These are phyloP conservation scores for Hetaerina titia DNA, from an alignment of 2,888 invertebrate genomes.

Conservation along the genomic window DNA sequence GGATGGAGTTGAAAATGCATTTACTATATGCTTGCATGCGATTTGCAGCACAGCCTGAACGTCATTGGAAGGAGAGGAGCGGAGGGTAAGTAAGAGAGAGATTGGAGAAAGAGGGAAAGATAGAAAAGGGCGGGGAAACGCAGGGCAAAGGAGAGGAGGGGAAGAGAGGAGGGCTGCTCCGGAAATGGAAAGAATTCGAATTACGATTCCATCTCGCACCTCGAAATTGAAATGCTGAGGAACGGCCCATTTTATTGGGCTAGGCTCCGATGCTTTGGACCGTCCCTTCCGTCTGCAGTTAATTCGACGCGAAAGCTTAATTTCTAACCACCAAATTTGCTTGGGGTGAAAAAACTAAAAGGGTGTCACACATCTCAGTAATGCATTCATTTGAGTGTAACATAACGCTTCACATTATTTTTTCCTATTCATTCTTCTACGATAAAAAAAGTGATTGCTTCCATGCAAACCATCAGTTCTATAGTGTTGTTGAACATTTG, in stretches of 20 bases:
- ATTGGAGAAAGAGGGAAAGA: not conserved
- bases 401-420: too few species aligned
- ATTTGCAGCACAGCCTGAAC: too few species aligned
- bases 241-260: constrained; percentile 41
- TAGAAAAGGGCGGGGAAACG: not conserved
- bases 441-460: too few species aligned
- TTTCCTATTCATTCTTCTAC: too few species aligned
- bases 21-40: too few species aligned
- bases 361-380: not conserved
- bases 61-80: not conserved
- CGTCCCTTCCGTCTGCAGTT: not conserved
- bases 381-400: too few species aligned
- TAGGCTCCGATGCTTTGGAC: not conserved
- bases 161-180: not conserved
- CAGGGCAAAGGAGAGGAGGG: not conserved
- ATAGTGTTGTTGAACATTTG: too few species aligned
- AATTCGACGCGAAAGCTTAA: not conserved
- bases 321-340: not conserved
- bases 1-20: too few species aligned
- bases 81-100: constrained; percentile 19
- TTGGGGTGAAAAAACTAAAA: not conserved
- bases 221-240: constrained; percentile 53
- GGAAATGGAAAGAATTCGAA: constrained; percentile 64
- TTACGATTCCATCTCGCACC: constrained; percentile 64
- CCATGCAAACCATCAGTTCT: too few species aligned